phyloP scores from a whole-genome alignment of 2,888 invertebrate genomes.

The Pycnomerus fuliginosus region DNA sequence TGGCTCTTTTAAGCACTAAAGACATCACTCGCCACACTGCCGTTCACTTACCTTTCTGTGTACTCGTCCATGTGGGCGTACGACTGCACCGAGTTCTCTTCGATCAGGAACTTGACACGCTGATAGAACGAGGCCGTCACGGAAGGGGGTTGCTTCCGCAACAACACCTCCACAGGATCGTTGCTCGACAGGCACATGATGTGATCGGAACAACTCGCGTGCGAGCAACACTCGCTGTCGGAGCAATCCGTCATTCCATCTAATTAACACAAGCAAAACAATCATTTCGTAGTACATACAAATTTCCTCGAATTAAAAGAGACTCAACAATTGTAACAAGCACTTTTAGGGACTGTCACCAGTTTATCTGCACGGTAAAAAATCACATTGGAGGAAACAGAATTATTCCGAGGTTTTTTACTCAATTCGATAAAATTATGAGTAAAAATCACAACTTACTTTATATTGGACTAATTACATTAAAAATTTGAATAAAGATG shows the following conservation, averaged over 20 bases:
- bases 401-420: no score
- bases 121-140: conserved; percentile 98
- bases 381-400: no score
- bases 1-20: conserved; percentile 23
- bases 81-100: conserved; percentile 97
- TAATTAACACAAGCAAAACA: no score
- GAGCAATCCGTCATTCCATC: conserved; percentile 98
- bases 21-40: conserved; percentile 17
- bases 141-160: conserved; percentile 93
- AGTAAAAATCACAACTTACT: no score
- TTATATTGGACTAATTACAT: no score
- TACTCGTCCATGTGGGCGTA: conserved; percentile 98
- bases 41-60: conserved; percentile 96
- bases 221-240: conserved; percentile 97
- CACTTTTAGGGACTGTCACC: no score
- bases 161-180: conserved; percentile 93
- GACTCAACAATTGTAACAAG: no score
- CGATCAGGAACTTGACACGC: conserved; percentile 95
- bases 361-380: no score
- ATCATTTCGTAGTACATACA: no score
- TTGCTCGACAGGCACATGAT: conserved; percentile 95
- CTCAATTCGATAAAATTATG: no score
- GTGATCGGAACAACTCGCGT: conserved; percentile 82
- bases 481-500: no score
- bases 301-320: no score